Base-by-base conservation (phyloP, 2,888 invertebrate species). In the Watsonalla cultraria region DNA sequence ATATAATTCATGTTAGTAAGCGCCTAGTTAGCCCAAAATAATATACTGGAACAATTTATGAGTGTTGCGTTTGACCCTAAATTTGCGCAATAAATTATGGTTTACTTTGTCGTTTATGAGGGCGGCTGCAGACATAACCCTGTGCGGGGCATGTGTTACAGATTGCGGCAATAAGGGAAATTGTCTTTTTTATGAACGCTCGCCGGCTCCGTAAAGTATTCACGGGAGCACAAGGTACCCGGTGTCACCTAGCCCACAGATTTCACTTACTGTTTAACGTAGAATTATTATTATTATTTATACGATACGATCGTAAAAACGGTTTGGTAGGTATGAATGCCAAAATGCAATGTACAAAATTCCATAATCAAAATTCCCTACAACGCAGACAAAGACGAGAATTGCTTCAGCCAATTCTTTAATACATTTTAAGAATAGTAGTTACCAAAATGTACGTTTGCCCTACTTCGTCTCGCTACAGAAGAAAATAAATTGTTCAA, bases 101-200 rank as follows among this genome's bases (percentile, higher is more conserved):
- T 90, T 90, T 89, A 89, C 88, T 90, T 87, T 89, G 89, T 89
- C 89, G 90, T 90, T 90, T 89, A 90, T 90, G 89, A 88, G 86
- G 81, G 84, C 75, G 77, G 79, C 76, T 79, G 81, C 83, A 86
- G 87, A 83, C 86, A 82, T 86, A 84, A 83, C 86, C 84, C 76
- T 71, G 77, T 66, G 72, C 70, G 79, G 82, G 85, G 78, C 89
- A 89, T 84, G 86, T 89, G 90, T 88, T 83, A 84, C 89, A 86
- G 89, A 90, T 90, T 90, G 85, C 84, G 76, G 89, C 88, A 88
- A 90, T 90, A 90, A 89, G 87, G 87, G 82, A 88, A 86, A 90
- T 90, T 90, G 90, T 90, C 88, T 89, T 90, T 90, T 90, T 89
- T 90, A 90, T 89, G 90, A 87, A 89, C 85, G 88, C 79, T 73